Conservation (phyloP, 2,888 invertebrate genomes). For the Alviniconcha strummeri region DNA sequence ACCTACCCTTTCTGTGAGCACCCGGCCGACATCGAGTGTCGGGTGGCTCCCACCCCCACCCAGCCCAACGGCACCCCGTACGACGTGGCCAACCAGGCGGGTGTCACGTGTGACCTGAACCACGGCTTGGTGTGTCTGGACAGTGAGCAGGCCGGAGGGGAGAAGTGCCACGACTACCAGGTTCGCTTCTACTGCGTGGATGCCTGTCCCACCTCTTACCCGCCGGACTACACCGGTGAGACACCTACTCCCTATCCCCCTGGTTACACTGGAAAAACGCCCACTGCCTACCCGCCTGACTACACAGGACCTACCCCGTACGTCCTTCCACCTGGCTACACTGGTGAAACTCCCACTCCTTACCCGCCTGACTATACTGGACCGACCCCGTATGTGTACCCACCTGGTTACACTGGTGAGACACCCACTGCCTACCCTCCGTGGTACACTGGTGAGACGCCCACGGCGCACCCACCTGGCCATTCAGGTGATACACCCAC, state of each 20-base stretch:
- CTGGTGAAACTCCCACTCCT: constrained; percentile 21
- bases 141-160: constrained; percentile 45
- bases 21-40: constrained; percentile 82
- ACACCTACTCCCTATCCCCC: constrained; percentile 44
- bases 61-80: constrained; percentile 76
- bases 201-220: constrained; percentile 39
- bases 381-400: constrained; percentile 7
- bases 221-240: constrained; percentile 39
- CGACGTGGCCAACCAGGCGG: constrained; percentile 78
- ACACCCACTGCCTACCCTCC: constrained; percentile 29
- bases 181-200: constrained; percentile 64
- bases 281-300: constrained; percentile 41
- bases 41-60: constrained; percentile 79
- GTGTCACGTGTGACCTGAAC: constrained; percentile 82
- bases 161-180: constrained; percentile 68
- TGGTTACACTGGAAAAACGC: constrained; percentile 36
- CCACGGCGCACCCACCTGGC: constrained; percentile 18
- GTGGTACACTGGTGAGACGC: constrained; percentile 25
- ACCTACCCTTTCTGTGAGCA: constrained; percentile 61
- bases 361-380: constrained; percentile 26
- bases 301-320: constrained; percentile 32
- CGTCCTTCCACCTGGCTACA: constrained; percentile 19
- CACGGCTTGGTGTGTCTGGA: constrained; percentile 61
- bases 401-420: constrained; percentile 19
- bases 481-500: constrained; percentile 22